These are phyloP conservation scores for Beris morrisii DNA, from an alignment of 2,888 invertebrate genomes.

Conservation along the genomic window DNA sequence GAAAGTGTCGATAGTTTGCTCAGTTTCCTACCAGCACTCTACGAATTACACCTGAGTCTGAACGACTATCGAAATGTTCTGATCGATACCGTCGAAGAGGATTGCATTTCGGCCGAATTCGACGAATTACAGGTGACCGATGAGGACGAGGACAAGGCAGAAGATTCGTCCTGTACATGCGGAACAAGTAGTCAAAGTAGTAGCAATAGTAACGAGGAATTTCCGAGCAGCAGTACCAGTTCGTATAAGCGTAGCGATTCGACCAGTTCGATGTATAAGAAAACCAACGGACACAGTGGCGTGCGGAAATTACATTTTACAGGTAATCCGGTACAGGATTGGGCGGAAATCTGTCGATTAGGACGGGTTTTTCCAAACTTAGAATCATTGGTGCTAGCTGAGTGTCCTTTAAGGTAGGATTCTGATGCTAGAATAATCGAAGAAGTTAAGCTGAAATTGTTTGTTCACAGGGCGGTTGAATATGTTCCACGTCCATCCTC, in stretches of 20 bases:
- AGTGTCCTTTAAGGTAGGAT: slow-evolving; percentile 71
- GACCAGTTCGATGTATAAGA: slow-evolving; percentile 44
- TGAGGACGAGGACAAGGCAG: slow-evolving; percentile 41
- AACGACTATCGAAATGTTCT: slow-evolving; percentile 83
- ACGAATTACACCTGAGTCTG: slow-evolving; percentile 89
- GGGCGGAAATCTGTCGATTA: slow-evolving; percentile 81
- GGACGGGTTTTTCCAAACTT: slow-evolving; percentile 85
- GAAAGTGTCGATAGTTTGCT: slow-evolving; percentile 75
- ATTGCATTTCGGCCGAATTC: slow-evolving; percentile 37
- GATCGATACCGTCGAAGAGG: slow-evolving; percentile 58
- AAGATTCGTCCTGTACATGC: slow-evolving; percentile 34
- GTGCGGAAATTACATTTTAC: slow-evolving; percentile 84
- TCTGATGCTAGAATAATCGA: background rate
- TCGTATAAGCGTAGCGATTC: slow-evolving; percentile 39
- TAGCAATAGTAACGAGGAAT: slow-evolving; percentile 27
- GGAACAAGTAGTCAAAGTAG: slow-evolving; percentile 18
- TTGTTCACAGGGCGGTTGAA: slow-evolving; percentile 40
- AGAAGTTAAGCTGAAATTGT: background rate
- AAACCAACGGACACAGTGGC: slow-evolving; percentile 62
- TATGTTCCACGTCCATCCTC: slow-evolving; percentile 40
- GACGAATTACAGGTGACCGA: slow-evolving; percentile 39
- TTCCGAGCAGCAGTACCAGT: slow-evolving; percentile 5
- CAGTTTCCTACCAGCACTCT: slow-evolving; percentile 74
- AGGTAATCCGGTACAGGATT: slow-evolving; percentile 81
- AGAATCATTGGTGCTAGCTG: slow-evolving; percentile 82